Percentiles rank a stretch among this genome's conserved stretches.
These are phyloP conservation scores for Diadegma fenestrale DNA, from an alignment of 2,888 invertebrate genomes.

Conservation along the genomic window DNA sequence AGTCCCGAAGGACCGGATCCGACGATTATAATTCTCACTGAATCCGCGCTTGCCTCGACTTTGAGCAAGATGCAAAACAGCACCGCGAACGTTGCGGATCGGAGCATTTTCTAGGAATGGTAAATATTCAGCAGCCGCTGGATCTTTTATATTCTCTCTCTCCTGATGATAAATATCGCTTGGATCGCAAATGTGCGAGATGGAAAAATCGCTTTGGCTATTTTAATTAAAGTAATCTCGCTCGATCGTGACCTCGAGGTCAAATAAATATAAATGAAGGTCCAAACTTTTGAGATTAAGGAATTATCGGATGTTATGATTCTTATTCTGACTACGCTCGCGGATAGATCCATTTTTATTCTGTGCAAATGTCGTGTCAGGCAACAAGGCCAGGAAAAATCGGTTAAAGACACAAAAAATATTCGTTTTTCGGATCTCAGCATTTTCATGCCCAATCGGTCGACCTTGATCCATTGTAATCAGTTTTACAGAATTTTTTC, in stretches of 20 bases:
- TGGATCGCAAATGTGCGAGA: neutral
- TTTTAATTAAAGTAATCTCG: neutral
- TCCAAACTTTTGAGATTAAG: neutral
- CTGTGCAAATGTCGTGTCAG: neutral
- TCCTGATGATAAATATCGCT: neutral
- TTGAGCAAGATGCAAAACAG: slow-evolving; percentile 30
- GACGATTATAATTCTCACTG: slow-evolving; percentile 84
- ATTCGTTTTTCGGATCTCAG: no score
- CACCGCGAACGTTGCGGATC: slow-evolving; percentile 12
- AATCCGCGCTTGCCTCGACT: slow-evolving; percentile 12
- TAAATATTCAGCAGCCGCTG: neutral
- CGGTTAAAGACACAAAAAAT: no score
- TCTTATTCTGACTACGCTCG: no score
- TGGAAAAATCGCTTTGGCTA: neutral
- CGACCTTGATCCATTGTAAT: no score
- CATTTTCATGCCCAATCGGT: no score
- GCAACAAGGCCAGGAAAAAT: neutral
- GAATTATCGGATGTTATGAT: neutral
- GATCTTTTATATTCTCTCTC: slow-evolving; percentile 25
- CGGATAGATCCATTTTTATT: neutral
- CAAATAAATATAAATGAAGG: neutral
- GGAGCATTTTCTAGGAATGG: slow-evolving; percentile 31
- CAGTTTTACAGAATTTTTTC: no score
- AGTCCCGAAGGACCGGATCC: slow-evolving; percentile 87
- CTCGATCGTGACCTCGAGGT: neutral